A percentile compares a stretch with the other conserved stretches of the same genome.
Conservation (phyloP, 92 coral and sea anemone genomes). For the Muricea muricata region DNA sequence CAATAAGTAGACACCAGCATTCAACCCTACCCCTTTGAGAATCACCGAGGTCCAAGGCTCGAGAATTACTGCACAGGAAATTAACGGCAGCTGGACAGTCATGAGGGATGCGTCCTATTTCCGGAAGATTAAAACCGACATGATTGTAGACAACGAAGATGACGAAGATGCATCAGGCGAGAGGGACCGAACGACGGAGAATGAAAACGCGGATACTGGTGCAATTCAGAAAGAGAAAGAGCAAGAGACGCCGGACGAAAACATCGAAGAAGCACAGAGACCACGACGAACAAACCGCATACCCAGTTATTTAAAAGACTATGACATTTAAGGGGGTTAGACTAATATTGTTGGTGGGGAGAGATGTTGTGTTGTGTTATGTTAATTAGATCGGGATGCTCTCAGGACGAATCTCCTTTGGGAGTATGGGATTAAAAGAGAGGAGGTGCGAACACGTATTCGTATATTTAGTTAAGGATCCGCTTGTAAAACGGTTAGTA, state of each 20-base stretch:
- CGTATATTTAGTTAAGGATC: too few species aligned
- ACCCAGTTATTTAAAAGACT: neutral
- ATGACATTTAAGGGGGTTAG: neutral
- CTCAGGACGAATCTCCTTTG: neutral
- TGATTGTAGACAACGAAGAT: neutral
- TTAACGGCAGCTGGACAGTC: neutral
- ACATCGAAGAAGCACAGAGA: neutral
- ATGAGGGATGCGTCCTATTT: conserved; percentile 6
- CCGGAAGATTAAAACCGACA: neutral
- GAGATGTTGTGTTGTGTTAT: conserved; percentile 14
- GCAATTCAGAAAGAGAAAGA: neutral
- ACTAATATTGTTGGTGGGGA: neutral
- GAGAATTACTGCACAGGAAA: neutral
- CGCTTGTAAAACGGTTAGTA: too few species aligned
- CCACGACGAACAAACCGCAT: neutral
- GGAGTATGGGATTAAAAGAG: conserved; percentile 1
- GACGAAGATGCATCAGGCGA: neutral
- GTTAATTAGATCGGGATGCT: neutral
- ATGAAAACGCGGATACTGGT: neutral
- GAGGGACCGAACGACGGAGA: conserved; percentile 2
- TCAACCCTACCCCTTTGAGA: conserved; percentile 16
- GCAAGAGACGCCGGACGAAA: neutral
- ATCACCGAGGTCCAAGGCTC: conserved; percentile 7
- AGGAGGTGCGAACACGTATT: too few species aligned
- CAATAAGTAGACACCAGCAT: conserved; percentile 1